These are phyloP conservation scores for Eristalinus sepulchralis DNA, from an alignment of 2,888 invertebrate genomes.

Conservation along the genomic window DNA sequence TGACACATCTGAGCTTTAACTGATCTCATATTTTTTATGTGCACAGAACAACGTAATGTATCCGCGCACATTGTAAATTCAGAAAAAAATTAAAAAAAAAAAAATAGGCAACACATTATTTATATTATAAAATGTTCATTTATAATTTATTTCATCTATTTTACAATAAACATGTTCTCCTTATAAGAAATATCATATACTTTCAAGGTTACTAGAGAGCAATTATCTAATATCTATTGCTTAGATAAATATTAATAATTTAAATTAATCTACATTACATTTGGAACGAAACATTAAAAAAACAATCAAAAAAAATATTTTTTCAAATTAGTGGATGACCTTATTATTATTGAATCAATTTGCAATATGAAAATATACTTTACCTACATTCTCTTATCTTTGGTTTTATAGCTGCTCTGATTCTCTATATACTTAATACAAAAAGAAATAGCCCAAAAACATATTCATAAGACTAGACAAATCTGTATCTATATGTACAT, in stretches of 20 bases:
- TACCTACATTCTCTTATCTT: constrained; percentile 32
- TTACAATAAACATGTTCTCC: not conserved
- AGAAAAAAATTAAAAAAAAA: too few relatives aligned
- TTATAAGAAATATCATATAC: not conserved
- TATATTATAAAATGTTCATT: constrained; percentile 31
- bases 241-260: constrained; percentile 30
- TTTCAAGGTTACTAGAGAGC: not conserved
- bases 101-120: not conserved
- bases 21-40: too few relatives aligned
- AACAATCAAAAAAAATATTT: constrained; percentile 16
- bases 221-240: constrained; percentile 17
- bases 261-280: constrained; percentile 25
- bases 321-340: not conserved
- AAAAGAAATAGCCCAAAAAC: constrained; percentile 8
- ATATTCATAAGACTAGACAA: constrained; percentile 57
- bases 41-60: too few relatives aligned
- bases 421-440: constrained; percentile 44
- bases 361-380: not conserved
- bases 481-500: constrained; percentile 32
- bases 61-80: too few relatives aligned
- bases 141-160: not conserved
- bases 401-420: constrained; percentile 65
- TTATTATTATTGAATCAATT: not conserved
- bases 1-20: too few relatives aligned
- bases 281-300: constrained; percentile 18